Evolutionary conservation across 2,113 vertebrate genomes (phyloP).

Genomic region (Sula dactylatra): DNA sequence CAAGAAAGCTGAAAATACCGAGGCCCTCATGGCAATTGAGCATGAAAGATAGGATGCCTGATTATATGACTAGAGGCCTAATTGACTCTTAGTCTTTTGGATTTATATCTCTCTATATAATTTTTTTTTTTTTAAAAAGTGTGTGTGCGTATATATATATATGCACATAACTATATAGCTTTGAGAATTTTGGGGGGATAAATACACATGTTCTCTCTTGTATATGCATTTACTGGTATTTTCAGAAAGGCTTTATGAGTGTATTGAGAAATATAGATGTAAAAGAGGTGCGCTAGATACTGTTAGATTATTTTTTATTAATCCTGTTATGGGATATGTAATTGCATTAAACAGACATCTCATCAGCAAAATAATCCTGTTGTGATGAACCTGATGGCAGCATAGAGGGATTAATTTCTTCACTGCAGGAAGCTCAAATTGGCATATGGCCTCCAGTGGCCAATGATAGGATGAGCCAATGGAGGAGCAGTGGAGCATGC

Average conservation of each 20-base stretch:
- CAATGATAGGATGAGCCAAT: neutral
- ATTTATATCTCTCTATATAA: neutral
- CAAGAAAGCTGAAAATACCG: neutral
- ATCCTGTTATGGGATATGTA: neutral
- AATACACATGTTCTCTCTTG: neutral
- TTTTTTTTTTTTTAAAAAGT: neutral
- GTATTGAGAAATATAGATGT: neutral
- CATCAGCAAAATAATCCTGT: neutral
- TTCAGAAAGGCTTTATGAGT: neutral
- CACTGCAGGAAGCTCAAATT: neutral
- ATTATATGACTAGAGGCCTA: neutral
- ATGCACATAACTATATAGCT: neutral
- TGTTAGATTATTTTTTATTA: neutral
- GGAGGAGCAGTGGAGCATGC: neutral
- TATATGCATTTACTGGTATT: neutral
- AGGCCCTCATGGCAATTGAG: neutral
- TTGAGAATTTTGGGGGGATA: neutral
- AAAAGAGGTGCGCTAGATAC: neutral
- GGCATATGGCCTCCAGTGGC: neutral
- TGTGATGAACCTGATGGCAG: neutral
- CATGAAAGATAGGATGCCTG: neutral
- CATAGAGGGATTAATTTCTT: neutral
- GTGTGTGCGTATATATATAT: neutral
- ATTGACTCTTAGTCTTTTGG: neutral
- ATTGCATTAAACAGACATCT: neutral